Conservation (phyloP, 2,888 invertebrate genomes). For the Megamerina dolium region DNA sequence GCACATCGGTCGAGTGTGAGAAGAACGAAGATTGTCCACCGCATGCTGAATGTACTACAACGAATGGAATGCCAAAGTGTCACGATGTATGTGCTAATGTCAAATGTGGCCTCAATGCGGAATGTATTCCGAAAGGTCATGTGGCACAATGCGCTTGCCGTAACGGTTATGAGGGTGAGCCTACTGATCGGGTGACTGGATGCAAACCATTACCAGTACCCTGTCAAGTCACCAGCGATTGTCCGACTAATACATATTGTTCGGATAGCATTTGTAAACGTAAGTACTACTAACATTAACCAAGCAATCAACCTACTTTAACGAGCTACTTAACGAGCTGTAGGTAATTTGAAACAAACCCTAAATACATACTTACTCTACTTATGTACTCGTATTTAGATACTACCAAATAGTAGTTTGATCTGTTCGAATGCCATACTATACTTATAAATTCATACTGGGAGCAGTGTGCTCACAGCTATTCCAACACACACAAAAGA, state of each 20-base stretch:
- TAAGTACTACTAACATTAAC: conserved; percentile 50
- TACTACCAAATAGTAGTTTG: neutral
- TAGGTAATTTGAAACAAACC: no score
- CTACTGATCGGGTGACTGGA: conserved; percentile 62
- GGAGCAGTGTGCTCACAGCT: conserved; percentile 17
- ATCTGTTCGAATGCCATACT: no score
- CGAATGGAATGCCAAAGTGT: conserved; percentile 71
- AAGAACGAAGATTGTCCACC: conserved; percentile 73
- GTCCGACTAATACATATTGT: conserved; percentile 74
- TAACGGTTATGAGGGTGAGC: conserved; percentile 70
- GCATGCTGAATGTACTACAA: conserved; percentile 68
- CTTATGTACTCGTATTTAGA: neutral
- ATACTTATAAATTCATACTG: conserved; percentile 8
- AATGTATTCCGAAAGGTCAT: conserved; percentile 73
- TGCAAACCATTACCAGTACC: conserved; percentile 69
- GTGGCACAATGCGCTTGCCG: conserved; percentile 72
- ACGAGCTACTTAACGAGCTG: no score
- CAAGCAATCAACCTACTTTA: no score
- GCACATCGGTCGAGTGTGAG: conserved; percentile 73
- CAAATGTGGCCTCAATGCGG: conserved; percentile 76
- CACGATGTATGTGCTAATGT: conserved; percentile 74
- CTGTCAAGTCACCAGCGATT: conserved; percentile 67
- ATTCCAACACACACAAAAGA: no score
- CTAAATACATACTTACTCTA: neutral
- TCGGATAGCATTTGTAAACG: conserved; percentile 75